Percentiles rank a stretch among this genome's conserved stretches.
Evolutionary conservation across 30 jellyfish, hydroid and myxozoan species (phyloP).

Genomic region (Aurelia aurita complex sp. Pacific): DNA sequence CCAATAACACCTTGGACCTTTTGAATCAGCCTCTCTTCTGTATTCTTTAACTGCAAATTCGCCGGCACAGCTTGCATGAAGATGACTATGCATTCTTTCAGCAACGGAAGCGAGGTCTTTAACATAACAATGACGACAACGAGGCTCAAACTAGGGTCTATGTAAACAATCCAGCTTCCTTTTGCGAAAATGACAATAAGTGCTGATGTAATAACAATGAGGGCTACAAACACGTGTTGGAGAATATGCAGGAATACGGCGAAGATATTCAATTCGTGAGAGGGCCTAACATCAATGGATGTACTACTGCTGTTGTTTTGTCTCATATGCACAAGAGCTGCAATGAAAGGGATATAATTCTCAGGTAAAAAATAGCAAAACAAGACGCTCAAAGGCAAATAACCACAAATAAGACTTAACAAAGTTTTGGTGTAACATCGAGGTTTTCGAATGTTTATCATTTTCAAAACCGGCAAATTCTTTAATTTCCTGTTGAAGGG

Average conservation of each 20-base stretch:
- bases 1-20: conserved; percentile 66
- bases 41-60: conserved; percentile 50
- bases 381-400: too few relatives aligned
- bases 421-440: too few relatives aligned
- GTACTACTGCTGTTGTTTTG: too few relatives aligned
- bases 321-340: too few relatives aligned
- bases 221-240: conserved; percentile 67
- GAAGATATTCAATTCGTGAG: conserved; percentile 74
- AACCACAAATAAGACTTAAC: too few relatives aligned
- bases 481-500: too few relatives aligned
- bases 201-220: conserved; percentile 73
- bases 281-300: conserved; percentile 9
- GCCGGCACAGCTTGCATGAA: conserved; percentile 96
- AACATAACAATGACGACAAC: conserved; percentile 65
- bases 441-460: too few relatives aligned
- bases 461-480: too few relatives aligned
- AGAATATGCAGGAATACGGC: conserved; percentile 81
- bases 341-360: too few relatives aligned
- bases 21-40: conserved; percentile 65
- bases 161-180: conserved; percentile 64
- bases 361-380: too few relatives aligned
- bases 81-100: conserved; percentile 65
- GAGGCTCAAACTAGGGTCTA: conserved; percentile 83
- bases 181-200: conserved; percentile 43
- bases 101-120: conserved; percentile 71